These are phyloP conservation scores for Spermophilus dauricus DNA, from an alignment of 2,113 vertebrate genomes.

Conservation along the genomic window DNA sequence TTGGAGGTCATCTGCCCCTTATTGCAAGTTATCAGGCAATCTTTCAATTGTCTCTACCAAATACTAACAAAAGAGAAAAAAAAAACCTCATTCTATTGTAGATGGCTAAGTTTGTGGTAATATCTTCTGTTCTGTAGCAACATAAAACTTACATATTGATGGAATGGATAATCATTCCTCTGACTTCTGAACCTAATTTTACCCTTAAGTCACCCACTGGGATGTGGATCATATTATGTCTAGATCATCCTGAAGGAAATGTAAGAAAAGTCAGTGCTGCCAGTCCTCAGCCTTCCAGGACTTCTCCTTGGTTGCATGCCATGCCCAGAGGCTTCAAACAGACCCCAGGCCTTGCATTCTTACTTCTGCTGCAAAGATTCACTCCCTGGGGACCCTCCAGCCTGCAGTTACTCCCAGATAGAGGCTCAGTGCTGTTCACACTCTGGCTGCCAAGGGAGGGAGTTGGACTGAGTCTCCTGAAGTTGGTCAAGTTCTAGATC, in stretches of 20 bases:
- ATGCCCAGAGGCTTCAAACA: neutral
- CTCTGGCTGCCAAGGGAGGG: neutral
- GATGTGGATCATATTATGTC: neutral
- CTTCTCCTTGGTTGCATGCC: neutral
- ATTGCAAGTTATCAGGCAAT: neutral
- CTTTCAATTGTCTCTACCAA: neutral
- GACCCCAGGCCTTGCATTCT: too few relatives aligned
- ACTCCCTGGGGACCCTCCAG: rapidly evolving
- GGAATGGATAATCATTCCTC: neutral
- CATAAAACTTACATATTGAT: neutral
- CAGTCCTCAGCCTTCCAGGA: neutral
- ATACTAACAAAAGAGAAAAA: neutral
- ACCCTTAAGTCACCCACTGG: neutral
- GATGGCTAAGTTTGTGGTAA: neutral
- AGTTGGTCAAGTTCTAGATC: neutral
- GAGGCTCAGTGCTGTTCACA: neutral
- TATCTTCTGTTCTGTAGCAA: neutral
- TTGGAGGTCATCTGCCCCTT: neutral
- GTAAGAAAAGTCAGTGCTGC: neutral
- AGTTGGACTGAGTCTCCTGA: neutral
- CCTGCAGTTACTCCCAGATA: neutral
- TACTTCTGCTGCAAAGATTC: neutral
- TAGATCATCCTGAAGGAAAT: neutral
- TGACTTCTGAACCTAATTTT: neutral
- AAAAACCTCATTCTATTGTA: neutral